phyloP scores from a whole-genome alignment of 2,113 vertebrate genomes.

The Chloropsis cyanopogon region DNA sequence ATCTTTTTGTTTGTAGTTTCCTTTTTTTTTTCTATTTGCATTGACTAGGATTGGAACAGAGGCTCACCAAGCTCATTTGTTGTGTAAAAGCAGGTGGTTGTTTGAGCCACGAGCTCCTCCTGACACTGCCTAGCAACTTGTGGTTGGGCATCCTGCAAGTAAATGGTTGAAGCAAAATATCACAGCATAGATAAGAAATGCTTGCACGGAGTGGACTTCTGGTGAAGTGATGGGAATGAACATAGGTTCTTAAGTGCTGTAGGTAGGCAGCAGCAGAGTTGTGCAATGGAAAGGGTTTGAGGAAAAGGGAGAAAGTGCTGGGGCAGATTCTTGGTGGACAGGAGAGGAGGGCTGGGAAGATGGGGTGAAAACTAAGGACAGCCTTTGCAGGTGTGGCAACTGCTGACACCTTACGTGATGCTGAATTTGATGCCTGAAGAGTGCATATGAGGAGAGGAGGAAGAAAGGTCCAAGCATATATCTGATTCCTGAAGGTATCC shows the following conservation, averaged over 20 bases:
- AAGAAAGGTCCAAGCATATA: background rate
- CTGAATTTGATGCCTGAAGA: background rate
- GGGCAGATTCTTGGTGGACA: background rate
- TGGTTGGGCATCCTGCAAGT: background rate
- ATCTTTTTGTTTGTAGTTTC: background rate
- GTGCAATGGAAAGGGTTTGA: background rate
- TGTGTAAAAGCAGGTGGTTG: background rate
- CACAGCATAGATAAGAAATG: background rate
- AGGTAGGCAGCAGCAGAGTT: background rate
- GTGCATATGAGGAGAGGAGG: background rate
- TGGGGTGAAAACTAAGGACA: background rate
- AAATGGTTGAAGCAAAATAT: background rate
- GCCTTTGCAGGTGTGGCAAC: background rate
- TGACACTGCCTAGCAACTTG: background rate
- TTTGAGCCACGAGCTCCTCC: background rate
- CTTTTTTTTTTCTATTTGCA: background rate
- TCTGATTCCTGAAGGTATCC: background rate
- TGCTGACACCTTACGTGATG: rapidly evolving
- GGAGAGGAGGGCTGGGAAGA: background rate
- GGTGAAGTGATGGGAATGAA: background rate
- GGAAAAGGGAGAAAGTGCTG: rapidly evolving
- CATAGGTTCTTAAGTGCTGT: rapidly evolving
- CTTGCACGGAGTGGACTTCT: background rate
- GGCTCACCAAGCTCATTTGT: background rate
- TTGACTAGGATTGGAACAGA: background rate